Conservation (phyloP, 1,140 invertebrate genomes). For the Drosophila kepulauana region DNA sequence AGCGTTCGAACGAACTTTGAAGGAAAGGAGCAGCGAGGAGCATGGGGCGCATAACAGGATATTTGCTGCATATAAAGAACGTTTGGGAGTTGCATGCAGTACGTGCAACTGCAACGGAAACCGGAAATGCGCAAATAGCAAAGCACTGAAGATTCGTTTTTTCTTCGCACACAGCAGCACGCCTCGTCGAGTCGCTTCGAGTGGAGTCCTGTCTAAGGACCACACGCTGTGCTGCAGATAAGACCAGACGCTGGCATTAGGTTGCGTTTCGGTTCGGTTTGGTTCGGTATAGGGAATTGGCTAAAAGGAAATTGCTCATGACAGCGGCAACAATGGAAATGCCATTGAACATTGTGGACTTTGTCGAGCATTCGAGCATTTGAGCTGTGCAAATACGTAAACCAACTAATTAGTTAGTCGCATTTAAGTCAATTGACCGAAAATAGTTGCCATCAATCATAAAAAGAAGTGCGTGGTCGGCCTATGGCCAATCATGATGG, state of each 20-base stretch:
- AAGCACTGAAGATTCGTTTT: constrained; percentile 74
- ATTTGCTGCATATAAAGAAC: constrained; percentile 73
- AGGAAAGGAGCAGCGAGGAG: constrained; percentile 18
- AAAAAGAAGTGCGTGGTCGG: not conserved
- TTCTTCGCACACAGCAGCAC: constrained; percentile 52
- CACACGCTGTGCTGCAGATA: constrained; percentile 68
- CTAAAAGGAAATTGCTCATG: constrained; percentile 12
- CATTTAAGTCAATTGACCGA: constrained; percentile 12
- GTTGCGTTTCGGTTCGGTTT: not conserved
- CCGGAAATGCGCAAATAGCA: constrained; percentile 83
- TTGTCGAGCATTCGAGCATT: not conserved
- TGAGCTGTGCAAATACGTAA: no score
- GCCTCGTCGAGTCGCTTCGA: constrained; percentile 22
- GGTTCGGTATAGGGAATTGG: not conserved
- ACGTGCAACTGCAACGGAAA: constrained; percentile 76
- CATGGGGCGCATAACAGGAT: constrained; percentile 74
- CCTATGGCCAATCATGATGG: not conserved
- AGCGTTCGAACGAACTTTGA: constrained; percentile 13
- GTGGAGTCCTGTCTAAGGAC: constrained; percentile 20
- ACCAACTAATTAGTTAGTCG: constrained; percentile 19
- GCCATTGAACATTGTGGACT: not conserved
- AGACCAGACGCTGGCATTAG: constrained; percentile 40
- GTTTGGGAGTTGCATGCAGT: constrained; percentile 17
- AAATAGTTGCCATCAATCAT: constrained; percentile 23
- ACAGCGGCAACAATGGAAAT: constrained; percentile 16